Percentiles rank a stretch among this genome's conserved stretches.
Evolutionary conservation across 2,113 vertebrate genomes (phyloP).

Genomic region (Ceyx melanurus): DNA sequence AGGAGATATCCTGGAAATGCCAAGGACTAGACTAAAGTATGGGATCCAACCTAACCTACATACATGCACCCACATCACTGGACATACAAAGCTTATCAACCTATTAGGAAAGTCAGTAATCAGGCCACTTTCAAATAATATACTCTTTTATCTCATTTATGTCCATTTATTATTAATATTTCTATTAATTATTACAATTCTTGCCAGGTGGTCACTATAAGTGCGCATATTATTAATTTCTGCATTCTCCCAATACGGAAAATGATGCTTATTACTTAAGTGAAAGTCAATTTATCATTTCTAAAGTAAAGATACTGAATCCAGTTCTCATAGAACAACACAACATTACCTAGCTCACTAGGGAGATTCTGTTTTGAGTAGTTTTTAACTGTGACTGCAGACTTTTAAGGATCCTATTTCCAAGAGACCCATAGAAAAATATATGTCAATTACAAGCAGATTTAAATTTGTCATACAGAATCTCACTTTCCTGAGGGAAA

Average conservation of each 20-base stretch:
- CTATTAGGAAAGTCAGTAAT: background rate
- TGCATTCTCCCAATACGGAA: background rate
- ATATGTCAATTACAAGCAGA: background rate
- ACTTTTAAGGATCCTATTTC: background rate
- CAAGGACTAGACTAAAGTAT: background rate
- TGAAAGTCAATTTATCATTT: background rate
- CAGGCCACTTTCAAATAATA: fast-evolving
- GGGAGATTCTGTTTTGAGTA: too few relatives aligned
- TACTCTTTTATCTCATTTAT: background rate
- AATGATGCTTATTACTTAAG: background rate
- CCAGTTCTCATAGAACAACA: background rate
- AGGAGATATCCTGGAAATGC: background rate
- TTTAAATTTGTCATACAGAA: background rate
- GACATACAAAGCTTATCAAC: background rate
- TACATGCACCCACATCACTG: background rate
- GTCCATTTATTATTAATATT: too few relatives aligned
- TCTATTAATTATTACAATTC: too few relatives aligned
- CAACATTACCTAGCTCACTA: background rate
- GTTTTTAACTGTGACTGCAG: background rate
- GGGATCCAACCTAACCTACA: background rate
- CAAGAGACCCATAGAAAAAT: background rate
- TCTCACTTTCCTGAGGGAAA: background rate
- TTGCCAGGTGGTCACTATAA: too few relatives aligned
- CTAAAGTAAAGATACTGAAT: background rate
- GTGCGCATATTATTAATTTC: background rate